These are phyloP conservation scores for Andrena flavipes DNA, from an alignment of 2,888 invertebrate genomes.

Conservation along the genomic window DNA sequence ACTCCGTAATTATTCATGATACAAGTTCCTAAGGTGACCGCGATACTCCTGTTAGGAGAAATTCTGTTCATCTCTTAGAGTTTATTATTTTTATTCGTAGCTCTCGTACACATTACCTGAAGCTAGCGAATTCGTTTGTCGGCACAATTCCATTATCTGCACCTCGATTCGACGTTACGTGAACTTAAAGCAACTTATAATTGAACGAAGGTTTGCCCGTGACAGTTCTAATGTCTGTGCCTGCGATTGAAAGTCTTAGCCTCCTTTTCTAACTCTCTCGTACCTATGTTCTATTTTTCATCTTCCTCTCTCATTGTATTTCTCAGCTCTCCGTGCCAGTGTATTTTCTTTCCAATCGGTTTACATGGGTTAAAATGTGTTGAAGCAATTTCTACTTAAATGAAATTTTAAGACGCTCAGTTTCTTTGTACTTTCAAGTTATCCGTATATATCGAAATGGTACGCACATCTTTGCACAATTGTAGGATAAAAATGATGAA, in stretches of 20 bases:
- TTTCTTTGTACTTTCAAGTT: too few relatives aligned
- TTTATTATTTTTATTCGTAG: background rate
- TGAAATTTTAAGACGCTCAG: too few relatives aligned
- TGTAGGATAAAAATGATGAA: too few relatives aligned
- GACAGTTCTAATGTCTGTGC: constrained; percentile 76
- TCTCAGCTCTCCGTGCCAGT: background rate
- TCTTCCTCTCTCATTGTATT: background rate
- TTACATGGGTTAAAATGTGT: too few relatives aligned
- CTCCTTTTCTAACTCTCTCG: background rate
- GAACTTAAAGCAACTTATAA: constrained; percentile 77
- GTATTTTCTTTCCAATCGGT: too few relatives aligned
- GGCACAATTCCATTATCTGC: constrained; percentile 23
- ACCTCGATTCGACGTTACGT: constrained; percentile 33
- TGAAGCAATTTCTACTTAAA: too few relatives aligned
- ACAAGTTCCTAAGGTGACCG: background rate
- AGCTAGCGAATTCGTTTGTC: constrained; percentile 3
- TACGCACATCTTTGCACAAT: too few relatives aligned
- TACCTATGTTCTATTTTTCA: background rate
- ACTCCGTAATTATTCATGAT: background rate
- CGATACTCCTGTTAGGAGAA: background rate
- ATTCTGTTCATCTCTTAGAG: background rate
- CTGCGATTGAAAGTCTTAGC: constrained; percentile 42
- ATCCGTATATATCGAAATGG: too few relatives aligned
- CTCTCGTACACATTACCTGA: background rate
- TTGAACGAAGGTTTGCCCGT: constrained; percentile 78